Base-by-base conservation (phyloP, 2,888 invertebrate species). In the Melipona bicolor region DNA sequence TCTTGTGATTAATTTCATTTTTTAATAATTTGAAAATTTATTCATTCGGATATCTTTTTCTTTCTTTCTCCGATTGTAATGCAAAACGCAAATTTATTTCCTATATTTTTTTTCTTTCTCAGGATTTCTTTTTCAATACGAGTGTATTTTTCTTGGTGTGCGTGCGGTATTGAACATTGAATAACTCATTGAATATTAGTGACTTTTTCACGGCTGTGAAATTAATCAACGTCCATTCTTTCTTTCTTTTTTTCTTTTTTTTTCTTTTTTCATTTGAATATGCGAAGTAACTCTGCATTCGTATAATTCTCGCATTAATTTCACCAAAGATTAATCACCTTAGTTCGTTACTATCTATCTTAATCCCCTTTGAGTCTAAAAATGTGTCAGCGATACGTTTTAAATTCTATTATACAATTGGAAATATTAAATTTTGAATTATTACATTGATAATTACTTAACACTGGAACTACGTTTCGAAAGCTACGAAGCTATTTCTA, bases 271-370 rank as follows among this genome's bases (percentile, higher is more conserved):
- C 32, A n/a, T 36, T 36, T 21, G 19, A 65, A 65, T 65, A 5
- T 36, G 36, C 19, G 0, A 65, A 43, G 36, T 43, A 32, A 65
- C 43, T 21, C 15, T 6, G 32, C 43, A 65, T 65, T 43, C 21
- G 32, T 36, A 43, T 65, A 65, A 32, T 65, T 61, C 61, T 27
- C 61, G 24, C 24, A 27, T 61, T 61, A 61, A 61, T 61, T 61
- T 24, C 24, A 24, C 2, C 19, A 61, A 61, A 27, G 9, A 24
- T 61, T 27, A 61, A 17, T 61, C 17, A 61, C 27, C 3, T 15
- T 36, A 65, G 43, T 43, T 43, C 43, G 43, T 43, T 15, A 4
- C n/a, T 21, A 9, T 24, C 9, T 27, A 24, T 61, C 61, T 24
- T 3, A 59, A 19, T 17, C 27, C 24, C 17, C 17, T 6, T 24